Base-by-base conservation (phyloP, 2,888 invertebrate species). In the Cremastobaeus sp. region DNA sequence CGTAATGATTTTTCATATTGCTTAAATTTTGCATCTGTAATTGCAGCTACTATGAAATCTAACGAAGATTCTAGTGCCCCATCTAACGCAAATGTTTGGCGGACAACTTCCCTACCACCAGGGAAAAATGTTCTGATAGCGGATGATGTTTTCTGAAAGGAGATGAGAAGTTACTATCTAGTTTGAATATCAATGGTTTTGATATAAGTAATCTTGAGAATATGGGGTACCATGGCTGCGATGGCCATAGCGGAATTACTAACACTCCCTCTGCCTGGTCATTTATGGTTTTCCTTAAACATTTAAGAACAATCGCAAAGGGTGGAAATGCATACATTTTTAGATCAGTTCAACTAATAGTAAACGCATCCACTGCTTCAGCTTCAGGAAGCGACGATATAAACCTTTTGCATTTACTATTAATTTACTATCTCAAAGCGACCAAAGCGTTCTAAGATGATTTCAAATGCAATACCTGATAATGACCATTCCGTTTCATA, bases 261-360 rank as follows among this genome's bases (percentile, higher is more conserved):
- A 25, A 25, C 3, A 25, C 25, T 8, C 25, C 25, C 8, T 25
- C 25, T 25, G 8, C 25, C 8, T 8, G 4, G 8, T 25, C 25
- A 5, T 3, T 25, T 5, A 41, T 34, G 1, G 64, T 68, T 48
- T 68, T 72, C 32, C 21, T 28, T 20, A 75, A 9, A 4, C 41
- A 48, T 57, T 54, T 57, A 2, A 68, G 28, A 18, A 75, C 57
- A 1, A 75, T 12, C 1, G 41, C 17, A 35, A 71, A 65, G 12
- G 70, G 62, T 11, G 70, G 70, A 21, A 71, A 74, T 1, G 41
- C 60, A 28, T 60, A 69, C 5, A 60, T 60, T 12, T 30, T 5
- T 1, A 4, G 9, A 2, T 34, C 6, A 9, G 21, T 30, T 65
- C 70, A 74, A 9, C 25, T 12, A n/a, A 66, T 9, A 1, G 55